Base-by-base conservation (phyloP, 2,888 invertebrate species). In the Drosophila subquinaria region DNA sequence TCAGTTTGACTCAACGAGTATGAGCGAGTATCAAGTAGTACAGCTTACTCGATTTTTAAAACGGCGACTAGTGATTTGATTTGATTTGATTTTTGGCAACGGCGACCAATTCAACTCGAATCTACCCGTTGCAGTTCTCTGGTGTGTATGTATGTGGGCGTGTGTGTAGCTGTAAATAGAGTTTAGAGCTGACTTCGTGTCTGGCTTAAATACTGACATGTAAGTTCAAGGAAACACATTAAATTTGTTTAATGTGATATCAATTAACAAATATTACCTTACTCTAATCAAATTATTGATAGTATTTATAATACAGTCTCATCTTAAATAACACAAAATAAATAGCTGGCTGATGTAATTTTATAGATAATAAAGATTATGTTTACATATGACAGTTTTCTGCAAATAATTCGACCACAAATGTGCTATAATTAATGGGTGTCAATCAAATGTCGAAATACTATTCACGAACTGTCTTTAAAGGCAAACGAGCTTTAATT, bases 121-220 rank as follows among this genome's bases (percentile, higher is more conserved):
- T n/a, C n/a, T n/a, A n/a, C n/a, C n/a, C n/a, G n/a, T n/a, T n/a
- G n/a, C n/a, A n/a, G n/a, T n/a, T n/a, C n/a, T n/a, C n/a, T n/a
- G 40, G 20, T 56, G 55, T 60, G 17, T 65, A 13, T 52, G 30
- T 17, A 17, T 42, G 5, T 27, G 27, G 6, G 27, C 30, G 27
- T 40, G 38, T 42, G 27, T 42, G 4, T 36, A 3, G 1, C 4
- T 43, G 33, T 23, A 23, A 43, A 43, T 42, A n/a, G 30, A 30
- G n/a, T 11, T 3, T 13, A 38, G 38, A 50, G 48, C 8, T 40
- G 48, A 3, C 5, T 13, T 4, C 56, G 56, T 38, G 53, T 15
- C 15, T 17, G 5, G 33, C 30, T 4, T 4, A 56, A 9, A 17
- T 23, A 45, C 11, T 20, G 20, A 10, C 10, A 10, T 4, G 8